Conservation (phyloP, 1,140 invertebrate genomes). For the Musca domestica region DNA sequence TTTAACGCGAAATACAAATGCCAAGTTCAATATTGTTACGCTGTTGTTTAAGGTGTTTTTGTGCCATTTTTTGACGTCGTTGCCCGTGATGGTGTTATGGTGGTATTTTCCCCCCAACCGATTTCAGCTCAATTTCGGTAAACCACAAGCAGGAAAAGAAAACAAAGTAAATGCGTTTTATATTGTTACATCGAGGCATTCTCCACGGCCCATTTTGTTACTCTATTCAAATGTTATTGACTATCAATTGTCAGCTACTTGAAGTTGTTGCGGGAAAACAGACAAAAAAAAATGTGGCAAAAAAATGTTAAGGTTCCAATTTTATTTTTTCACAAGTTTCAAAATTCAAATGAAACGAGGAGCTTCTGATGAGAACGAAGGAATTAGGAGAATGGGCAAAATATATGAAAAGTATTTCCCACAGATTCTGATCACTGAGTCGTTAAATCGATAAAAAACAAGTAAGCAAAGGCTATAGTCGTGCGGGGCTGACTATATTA, state of each 20-base stretch:
- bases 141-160: background rate
- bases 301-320: background rate
- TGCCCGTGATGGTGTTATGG: too few species aligned
- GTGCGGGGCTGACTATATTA: too few species aligned
- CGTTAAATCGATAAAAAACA: background rate
- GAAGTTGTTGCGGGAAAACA: background rate
- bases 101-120: background rate
- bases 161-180: conserved; percentile 20
- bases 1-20: conserved; percentile 35
- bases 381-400: too few species aligned
- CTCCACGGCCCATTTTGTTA: background rate
- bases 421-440: too few species aligned
- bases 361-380: background rate
- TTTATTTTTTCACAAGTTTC: background rate
- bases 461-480: too few species aligned
- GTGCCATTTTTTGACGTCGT: too few species aligned
- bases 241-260: conserved; percentile 20
- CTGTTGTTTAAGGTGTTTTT: conserved; percentile 17
- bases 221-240: conserved; percentile 10
- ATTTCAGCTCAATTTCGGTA: background rate
- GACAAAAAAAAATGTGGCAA: background rate
- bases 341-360: background rate
- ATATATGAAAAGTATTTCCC: too few species aligned
- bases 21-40: conserved; percentile 50
- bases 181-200: background rate